Evolutionary conservation across 2,797 vertebrate genomes (phyloP).

Genomic region (Cossypha heuglini): DNA sequence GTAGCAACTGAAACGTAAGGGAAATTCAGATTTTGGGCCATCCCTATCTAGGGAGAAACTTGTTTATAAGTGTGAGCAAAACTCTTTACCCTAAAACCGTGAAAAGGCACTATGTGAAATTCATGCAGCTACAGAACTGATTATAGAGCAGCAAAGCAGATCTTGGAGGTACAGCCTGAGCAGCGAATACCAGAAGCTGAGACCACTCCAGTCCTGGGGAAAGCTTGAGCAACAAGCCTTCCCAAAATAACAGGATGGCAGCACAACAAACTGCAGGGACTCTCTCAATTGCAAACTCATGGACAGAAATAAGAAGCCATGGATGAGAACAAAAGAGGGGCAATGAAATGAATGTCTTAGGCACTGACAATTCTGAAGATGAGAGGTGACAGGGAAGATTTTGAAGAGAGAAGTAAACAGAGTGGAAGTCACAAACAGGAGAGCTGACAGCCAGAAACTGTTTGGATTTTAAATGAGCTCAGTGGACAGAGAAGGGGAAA

Average conservation of each 20-base stretch:
- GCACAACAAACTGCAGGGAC: not conserved
- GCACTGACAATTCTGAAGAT: conserved; percentile 55
- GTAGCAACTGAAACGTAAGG: not conserved
- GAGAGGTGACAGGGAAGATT: conserved; percentile 55
- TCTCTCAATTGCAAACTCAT: not conserved
- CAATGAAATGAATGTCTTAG: not conserved
- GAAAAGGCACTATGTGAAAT: not conserved
- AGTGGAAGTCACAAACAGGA: conserved; percentile 56
- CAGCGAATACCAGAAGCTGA: not conserved
- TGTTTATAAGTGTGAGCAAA: not conserved
- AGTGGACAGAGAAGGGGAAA: conserved; percentile 70
- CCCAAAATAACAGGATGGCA: not conserved
- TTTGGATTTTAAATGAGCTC: conserved; percentile 73
- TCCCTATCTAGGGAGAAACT: not conserved
- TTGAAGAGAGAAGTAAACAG: conserved; percentile 53
- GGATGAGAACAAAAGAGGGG: not conserved
- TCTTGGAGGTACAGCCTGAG: not conserved
- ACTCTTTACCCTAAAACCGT: not conserved
- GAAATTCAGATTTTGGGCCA: not conserved
- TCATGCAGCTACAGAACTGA: not conserved
- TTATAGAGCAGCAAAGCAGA: not conserved
- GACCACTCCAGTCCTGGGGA: not conserved
- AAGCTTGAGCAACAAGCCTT: not conserved
- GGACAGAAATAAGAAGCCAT: not conserved
- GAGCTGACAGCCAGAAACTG: conserved; percentile 69